phyloP scores from a whole-genome alignment of 2,113 vertebrate genomes.

The Carassius gibelio region DNA sequence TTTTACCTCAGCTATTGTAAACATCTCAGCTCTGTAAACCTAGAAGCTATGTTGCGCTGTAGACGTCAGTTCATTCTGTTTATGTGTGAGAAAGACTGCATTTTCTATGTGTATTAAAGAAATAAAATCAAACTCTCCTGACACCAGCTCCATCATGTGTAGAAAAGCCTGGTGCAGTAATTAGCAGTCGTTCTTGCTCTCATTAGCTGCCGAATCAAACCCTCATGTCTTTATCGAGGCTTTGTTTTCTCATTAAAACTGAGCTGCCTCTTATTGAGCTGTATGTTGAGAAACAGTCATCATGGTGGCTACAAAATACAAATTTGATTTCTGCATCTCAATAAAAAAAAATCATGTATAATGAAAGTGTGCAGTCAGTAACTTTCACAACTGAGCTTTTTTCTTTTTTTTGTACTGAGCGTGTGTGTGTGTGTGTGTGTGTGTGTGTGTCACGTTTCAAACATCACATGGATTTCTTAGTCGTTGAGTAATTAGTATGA shows the following conservation, averaged over 20 bases:
- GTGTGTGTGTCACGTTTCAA: neutral
- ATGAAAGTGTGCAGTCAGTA: neutral
- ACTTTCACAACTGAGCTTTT: neutral
- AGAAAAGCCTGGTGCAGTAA: constrained; percentile 4
- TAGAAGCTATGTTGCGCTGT: neutral
- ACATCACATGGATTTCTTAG: neutral
- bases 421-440: neutral
- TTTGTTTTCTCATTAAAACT: constrained; percentile 63
- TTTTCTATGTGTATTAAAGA: neutral
- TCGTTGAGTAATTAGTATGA: neutral
- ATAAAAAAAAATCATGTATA: constrained; percentile 2
- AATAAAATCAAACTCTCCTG: neutral
- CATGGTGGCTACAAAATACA: neutral
- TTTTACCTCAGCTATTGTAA: constrained; percentile 20
- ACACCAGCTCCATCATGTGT: constrained; percentile 23
- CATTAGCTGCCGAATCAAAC: constrained; percentile 10
- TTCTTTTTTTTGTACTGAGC: too few relatives aligned
- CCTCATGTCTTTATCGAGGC: constrained; percentile 48
- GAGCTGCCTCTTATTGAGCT: constrained; percentile 62
- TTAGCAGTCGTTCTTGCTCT: constrained; percentile 6
- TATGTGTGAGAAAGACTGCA: neutral
- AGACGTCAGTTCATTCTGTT: neutral
- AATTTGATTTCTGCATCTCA: neutral
- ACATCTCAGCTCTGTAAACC: neutral
- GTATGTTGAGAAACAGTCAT: constrained; percentile 57